Evolutionary conservation across 2,113 vertebrate genomes (phyloP).

Genomic region (Sardina pilchardus): DNA sequence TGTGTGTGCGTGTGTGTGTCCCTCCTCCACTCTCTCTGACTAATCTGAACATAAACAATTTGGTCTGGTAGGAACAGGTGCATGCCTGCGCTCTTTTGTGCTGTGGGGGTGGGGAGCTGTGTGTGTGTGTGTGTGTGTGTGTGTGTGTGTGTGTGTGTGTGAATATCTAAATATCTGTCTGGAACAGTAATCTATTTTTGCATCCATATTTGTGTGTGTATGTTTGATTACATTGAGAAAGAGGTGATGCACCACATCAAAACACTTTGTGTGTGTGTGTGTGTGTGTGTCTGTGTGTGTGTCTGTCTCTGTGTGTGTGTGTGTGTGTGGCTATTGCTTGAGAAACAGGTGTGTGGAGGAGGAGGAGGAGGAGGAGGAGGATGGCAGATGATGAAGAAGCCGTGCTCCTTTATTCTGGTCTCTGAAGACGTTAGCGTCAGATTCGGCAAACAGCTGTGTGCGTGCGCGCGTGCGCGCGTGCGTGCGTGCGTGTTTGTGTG

Average conservation of each 20-base stretch:
- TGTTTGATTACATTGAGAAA: no score
- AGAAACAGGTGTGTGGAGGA: neutral
- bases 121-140: neutral
- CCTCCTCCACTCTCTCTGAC: neutral
- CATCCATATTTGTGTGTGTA: no score
- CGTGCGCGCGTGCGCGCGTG: no score
- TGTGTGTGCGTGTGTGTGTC: neutral
- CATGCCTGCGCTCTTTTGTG: neutral
- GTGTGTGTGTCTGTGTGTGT: neutral
- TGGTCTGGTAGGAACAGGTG: neutral
- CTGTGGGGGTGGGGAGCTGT: neutral
- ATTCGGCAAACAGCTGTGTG: no score
- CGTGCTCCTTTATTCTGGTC: no score
- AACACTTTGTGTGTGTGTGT: no score
- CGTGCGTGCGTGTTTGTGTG: no score
- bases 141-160: neutral
- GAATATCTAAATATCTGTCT: neutral
- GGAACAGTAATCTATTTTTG: no score
- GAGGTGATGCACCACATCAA: no score
- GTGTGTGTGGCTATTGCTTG: neutral
- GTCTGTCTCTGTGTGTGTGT: neutral
- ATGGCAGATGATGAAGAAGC: neutral
- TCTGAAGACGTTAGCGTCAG: no score
- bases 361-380: neutral
- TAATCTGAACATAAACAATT: slow-evolving; percentile 5